Evolutionary conservation across 2,113 vertebrate genomes (phyloP).

Genomic region (Callaeas wilsoni): DNA sequence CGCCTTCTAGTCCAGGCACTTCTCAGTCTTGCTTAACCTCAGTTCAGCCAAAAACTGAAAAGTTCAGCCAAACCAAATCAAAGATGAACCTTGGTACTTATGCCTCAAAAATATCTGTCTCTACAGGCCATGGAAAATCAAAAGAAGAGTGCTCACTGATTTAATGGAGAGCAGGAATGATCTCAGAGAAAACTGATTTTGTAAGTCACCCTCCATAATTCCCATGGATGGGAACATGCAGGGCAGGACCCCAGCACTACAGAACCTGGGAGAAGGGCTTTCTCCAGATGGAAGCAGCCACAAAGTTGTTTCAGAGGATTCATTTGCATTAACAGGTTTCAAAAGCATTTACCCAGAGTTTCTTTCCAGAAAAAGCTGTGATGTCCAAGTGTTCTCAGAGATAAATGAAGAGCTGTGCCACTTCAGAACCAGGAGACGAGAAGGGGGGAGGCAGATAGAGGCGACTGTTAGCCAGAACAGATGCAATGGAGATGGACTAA

Average conservation of each 20-base stretch:
- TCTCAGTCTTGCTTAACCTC: background rate
- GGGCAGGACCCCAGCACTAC: background rate
- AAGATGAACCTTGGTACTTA: background rate
- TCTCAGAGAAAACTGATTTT: background rate
- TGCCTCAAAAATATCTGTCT: background rate
- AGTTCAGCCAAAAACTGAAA: background rate
- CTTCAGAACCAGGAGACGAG: background rate
- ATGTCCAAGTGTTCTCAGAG: background rate
- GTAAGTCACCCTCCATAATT: background rate
- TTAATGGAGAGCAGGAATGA: background rate
- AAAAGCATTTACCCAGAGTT: background rate
- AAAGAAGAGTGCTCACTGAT: background rate
- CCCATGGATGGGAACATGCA: background rate
- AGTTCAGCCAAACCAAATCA: background rate
- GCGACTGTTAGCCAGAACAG: background rate
- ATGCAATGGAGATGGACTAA: background rate
- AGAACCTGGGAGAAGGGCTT: background rate
- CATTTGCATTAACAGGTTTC: background rate
- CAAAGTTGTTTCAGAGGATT: background rate
- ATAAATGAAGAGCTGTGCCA: background rate
- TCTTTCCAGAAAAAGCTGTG: background rate
- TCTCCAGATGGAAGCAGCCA: background rate
- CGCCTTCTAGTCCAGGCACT: background rate
- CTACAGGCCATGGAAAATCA: background rate
- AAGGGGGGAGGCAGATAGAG: background rate